phyloP scores from a whole-genome alignment of 2,113 vertebrate genomes.

The Anguilla japonica region DNA sequence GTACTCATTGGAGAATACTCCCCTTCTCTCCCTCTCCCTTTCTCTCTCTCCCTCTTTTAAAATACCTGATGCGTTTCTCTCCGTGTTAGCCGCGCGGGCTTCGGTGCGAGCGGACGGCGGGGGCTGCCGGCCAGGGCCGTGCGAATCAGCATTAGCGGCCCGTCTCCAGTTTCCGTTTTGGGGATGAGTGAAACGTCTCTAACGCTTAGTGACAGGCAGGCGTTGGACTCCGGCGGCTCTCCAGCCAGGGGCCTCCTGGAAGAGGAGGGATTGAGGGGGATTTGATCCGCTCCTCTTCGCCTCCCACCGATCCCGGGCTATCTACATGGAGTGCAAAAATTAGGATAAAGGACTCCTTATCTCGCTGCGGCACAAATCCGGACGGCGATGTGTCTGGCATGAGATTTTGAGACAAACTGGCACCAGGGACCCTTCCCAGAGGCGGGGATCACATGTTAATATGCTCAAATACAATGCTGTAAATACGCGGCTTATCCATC shows the following conservation, averaged over 20 bases:
- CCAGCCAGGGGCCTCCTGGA: neutral
- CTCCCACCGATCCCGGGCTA: neutral
- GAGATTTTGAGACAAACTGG: neutral
- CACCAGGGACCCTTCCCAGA: neutral
- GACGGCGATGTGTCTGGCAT: constrained; percentile 1
- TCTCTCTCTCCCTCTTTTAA: neutral
- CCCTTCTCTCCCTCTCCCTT: neutral
- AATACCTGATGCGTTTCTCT: neutral
- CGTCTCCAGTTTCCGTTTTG: neutral
- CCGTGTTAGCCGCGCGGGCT: neutral
- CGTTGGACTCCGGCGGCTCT: neutral
- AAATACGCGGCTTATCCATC: neutral
- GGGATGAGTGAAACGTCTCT: constrained; percentile 8
- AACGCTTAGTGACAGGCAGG: neutral
- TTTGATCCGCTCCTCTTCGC: neutral
- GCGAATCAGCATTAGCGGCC: neutral
- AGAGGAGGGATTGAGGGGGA: neutral
- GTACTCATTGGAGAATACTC: neutral
- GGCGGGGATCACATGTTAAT: constrained; percentile 2
- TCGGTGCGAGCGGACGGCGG: neutral
- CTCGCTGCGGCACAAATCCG: neutral
- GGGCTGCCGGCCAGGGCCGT: neutral
- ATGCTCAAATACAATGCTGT: neutral
- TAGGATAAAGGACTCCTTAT: neutral
- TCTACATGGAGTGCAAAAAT: neutral